Percentiles rank a stretch among this genome's conserved stretches.
Conservation (phyloP, 2,797 vertebrate species). For the Helostoma temminkii region DNA sequence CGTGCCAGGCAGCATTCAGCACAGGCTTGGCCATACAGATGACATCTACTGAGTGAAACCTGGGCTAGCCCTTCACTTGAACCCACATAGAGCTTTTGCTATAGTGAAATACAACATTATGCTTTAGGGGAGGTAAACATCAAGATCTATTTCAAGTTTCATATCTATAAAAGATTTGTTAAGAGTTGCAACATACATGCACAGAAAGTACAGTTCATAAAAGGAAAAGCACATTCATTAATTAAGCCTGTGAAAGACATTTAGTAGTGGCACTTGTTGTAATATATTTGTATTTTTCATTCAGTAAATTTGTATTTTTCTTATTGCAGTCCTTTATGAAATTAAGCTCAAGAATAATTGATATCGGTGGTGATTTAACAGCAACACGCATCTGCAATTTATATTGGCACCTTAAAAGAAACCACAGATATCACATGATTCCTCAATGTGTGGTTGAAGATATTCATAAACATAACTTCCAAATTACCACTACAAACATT, state of each 20-base stretch:
- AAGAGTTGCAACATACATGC: background rate
- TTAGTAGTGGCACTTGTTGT: background rate
- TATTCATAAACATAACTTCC: conserved; percentile 34
- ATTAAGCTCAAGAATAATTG: conserved; percentile 2
- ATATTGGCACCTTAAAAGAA: conserved; percentile 1
- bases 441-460: conserved; percentile 4
- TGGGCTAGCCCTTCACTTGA: conserved; percentile 92
- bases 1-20: conserved; percentile 97
- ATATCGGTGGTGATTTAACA: background rate
- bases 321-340: background rate
- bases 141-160: conserved; percentile 7
- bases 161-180: background rate
- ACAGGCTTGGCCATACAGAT: conserved; percentile 95
- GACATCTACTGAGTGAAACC: conserved; percentile 95
- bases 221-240: background rate
- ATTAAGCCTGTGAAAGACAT: background rate
- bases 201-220: too few species aligned
- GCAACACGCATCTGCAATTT: background rate
- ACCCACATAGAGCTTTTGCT: conserved; percentile 98
- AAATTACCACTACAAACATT: conserved; percentile 33
- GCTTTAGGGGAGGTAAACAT: conserved; percentile 15
- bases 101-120: conserved; percentile 67
- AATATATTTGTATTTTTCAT: background rate
- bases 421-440: background rate
- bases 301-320: conserved; percentile 9